Percentiles rank a stretch among this genome's conserved stretches.
Conservation (phyloP, 2,797 vertebrate species). For the Hyperoplus immaculatus region DNA sequence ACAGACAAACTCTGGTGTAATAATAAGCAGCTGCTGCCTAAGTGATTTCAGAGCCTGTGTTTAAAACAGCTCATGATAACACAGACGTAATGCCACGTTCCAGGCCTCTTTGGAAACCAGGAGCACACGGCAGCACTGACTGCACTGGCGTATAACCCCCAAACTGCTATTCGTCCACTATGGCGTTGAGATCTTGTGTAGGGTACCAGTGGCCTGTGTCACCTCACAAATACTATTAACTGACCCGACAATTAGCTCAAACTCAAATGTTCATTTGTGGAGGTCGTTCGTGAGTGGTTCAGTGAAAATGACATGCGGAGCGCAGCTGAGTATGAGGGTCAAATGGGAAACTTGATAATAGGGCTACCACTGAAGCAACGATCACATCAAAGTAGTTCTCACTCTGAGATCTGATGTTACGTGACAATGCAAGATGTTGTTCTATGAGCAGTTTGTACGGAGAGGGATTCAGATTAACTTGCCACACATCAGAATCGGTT, state of each 20-base stretch:
- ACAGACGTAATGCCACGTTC: slow-evolving; percentile 72
- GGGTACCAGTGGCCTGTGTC: slow-evolving; percentile 35
- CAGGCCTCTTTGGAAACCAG: slow-evolving; percentile 63
- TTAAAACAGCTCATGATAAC: slow-evolving; percentile 80
- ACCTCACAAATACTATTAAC: slow-evolving; percentile 57
- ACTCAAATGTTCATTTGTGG: slow-evolving; percentile 62
- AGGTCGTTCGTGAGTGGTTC: slow-evolving; percentile 65
- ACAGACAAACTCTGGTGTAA: slow-evolving; percentile 80
- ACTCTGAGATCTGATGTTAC: slow-evolving; percentile 82
- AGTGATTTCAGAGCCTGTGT: slow-evolving; percentile 81
- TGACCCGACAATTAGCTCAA: slow-evolving; percentile 62
- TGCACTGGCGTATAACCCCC: slow-evolving; percentile 30
- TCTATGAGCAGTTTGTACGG: slow-evolving; percentile 70
- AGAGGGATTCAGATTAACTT: slow-evolving; percentile 78
- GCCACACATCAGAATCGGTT: slow-evolving; percentile 77
- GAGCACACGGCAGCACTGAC: slow-evolving; percentile 48
- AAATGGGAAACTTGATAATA: slow-evolving; percentile 84
- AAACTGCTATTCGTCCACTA: slow-evolving; percentile 29
- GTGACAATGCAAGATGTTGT: slow-evolving; percentile 83
- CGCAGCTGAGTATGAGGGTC: slow-evolving; percentile 73
- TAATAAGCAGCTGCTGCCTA: slow-evolving; percentile 84
- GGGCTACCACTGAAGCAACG: slow-evolving; percentile 74
- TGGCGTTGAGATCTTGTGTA: slow-evolving; percentile 27
- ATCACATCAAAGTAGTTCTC: slow-evolving; percentile 83
- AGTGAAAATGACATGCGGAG: slow-evolving; percentile 72